Conservation (phyloP, 64 coral and sea anemone species). For the Anthopleura sola region DNA sequence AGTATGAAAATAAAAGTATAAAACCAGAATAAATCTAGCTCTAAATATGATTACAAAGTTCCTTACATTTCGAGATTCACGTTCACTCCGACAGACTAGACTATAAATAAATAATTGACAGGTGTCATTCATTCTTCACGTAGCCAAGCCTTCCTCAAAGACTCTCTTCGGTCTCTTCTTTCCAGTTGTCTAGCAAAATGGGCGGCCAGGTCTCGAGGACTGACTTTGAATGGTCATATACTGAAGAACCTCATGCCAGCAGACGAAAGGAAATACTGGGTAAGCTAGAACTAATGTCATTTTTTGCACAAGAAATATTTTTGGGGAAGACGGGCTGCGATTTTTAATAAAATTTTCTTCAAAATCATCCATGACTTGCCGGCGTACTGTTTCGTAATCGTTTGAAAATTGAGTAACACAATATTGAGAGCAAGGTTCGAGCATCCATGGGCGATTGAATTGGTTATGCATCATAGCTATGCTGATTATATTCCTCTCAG, state of each 20-base stretch:
- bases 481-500: too few relatives aligned
- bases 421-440: too few relatives aligned
- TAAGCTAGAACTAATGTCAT: slow-evolving; percentile 24
- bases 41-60: too few relatives aligned
- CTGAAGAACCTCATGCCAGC: slow-evolving; percentile 94
- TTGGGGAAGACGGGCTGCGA: background rate
- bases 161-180: background rate
- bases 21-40: too few relatives aligned
- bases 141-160: background rate
- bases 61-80: too few relatives aligned
- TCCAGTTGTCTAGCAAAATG: slow-evolving; percentile 34
- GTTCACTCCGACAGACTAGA: too few relatives aligned
- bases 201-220: slow-evolving; percentile 83
- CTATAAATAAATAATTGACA: background rate
- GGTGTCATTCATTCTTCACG: background rate
- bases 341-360: background rate
- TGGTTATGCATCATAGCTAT: too few relatives aligned
- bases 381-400: background rate
- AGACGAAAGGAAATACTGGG: slow-evolving; percentile 93
- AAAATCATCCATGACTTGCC: background rate
- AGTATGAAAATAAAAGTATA: too few relatives aligned
- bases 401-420: background rate
- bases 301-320: background rate
- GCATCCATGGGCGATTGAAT: too few relatives aligned
- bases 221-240: slow-evolving; percentile 98